Base-by-base conservation (phyloP, 2,888 invertebrate species). In the Tipula helvola region DNA sequence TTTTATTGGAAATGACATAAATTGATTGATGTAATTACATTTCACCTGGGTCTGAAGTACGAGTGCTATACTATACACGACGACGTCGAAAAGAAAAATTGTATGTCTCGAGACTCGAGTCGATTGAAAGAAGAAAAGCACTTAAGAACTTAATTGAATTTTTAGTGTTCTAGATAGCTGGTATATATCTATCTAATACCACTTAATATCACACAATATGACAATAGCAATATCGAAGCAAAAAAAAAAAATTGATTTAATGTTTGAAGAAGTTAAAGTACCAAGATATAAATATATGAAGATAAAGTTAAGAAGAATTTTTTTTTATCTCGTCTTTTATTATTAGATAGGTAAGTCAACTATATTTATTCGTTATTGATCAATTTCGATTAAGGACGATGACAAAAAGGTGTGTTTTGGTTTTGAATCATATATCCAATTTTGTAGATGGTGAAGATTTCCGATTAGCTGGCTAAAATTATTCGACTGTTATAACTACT, bases 121-220 rank as follows among this genome's bases (percentile, higher is more conserved):
- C 71, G 71, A 71, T 28, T 71, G 71, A 71, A 71, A 71, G 7
- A 71, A 71, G 71, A 71, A 71, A 71, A 71, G 71, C 71, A 71
- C 71, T 71, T 71, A 71, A 71, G 71, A 71, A 71, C 71, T 71
- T 71, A 71, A 71, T 71, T 71, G 71, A 71, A 71, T 71, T 71
- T 71, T 71, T 71, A 71, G 71, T 71, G 71, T 71, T 71, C 71
- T 71, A 71, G 71, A 71, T 71, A 71, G 18, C 71, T 71, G 71
- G 71, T 71, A 71, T 18, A 71, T 71, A 28, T 28, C 71, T 71
- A 71, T 71, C 71, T 71, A 71, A 71, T 71, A 10, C 71, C 71
- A 71, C 71, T 71, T 71, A 71, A 71, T 71, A 71, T 71, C 71
- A 71, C 71, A 18, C 71, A 71, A 71, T 71, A 28, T 71, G 71